Evolutionary conservation across 2,113 vertebrate genomes (phyloP).

Genomic region (Australoheros scitulus): DNA sequence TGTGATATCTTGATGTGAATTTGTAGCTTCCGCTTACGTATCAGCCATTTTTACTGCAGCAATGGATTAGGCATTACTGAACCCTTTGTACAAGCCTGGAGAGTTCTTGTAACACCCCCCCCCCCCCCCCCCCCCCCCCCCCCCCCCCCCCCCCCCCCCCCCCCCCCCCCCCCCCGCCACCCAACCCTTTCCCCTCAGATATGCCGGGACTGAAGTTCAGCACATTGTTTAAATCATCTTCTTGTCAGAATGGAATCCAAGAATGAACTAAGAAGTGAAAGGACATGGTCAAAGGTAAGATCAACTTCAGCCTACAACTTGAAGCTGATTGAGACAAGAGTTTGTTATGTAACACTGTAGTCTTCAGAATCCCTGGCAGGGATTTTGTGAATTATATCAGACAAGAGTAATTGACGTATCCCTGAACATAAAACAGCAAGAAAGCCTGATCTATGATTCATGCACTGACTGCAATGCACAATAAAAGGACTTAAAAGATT

Average conservation of each 20-base stretch:
- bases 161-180: too few relatives aligned
- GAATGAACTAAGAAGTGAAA: slow-evolving; percentile 12
- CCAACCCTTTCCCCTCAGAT: slow-evolving; percentile 7
- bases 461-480: background rate
- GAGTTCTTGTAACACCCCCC: background rate
- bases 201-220: slow-evolving; percentile 14
- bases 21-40: slow-evolving; percentile 58
- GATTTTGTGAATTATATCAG: slow-evolving; percentile 23
- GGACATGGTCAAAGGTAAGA: slow-evolving; percentile 60
- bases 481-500: slow-evolving; percentile 6
- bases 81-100: slow-evolving; percentile 38
- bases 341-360: slow-evolving; percentile 34
- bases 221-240: background rate
- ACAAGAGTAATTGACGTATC: background rate
- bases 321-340: background rate
- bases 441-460: slow-evolving; percentile 21
- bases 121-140: too few relatives aligned
- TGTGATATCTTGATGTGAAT: slow-evolving; percentile 64
- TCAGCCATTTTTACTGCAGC: slow-evolving; percentile 48
- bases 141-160: too few relatives aligned
- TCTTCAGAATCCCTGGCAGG: slow-evolving; percentile 4
- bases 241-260: slow-evolving; percentile 43
- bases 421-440: slow-evolving; percentile 20
- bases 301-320: background rate
- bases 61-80: slow-evolving; percentile 62